Conservation (phyloP, 2,888 invertebrate genomes). For the Acanthosepion esculentum region DNA sequence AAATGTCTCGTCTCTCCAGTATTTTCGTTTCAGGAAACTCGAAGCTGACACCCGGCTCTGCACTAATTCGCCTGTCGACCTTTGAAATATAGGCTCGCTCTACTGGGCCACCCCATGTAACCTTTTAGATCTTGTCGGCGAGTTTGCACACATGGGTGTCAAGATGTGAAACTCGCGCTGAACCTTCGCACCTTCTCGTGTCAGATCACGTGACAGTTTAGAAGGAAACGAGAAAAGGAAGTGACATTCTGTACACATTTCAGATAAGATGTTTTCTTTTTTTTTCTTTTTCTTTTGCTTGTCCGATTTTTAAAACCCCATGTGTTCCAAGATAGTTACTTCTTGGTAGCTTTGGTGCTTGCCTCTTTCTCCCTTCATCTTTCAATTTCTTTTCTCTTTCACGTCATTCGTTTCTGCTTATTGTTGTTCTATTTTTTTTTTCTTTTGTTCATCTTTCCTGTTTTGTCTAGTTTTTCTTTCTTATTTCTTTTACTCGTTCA, state of each 20-base stretch:
- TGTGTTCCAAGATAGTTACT: too few species aligned
- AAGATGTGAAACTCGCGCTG: background rate
- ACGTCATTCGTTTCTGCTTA: too few species aligned
- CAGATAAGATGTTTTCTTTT: background rate
- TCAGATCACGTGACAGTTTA: conserved; percentile 4
- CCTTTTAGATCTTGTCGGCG: conserved; percentile 4
- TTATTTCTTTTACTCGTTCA: background rate
- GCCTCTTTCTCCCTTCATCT: too few species aligned
- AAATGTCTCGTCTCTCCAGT: background rate
- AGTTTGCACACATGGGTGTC: conserved; percentile 3
- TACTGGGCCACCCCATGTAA: background rate
- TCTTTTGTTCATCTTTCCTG: background rate
- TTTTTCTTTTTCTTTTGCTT: too few species aligned
- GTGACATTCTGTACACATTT: background rate
- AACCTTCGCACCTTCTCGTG: conserved; percentile 8
- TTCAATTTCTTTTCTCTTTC: too few species aligned
- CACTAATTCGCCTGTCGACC: background rate
- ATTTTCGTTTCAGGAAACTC: background rate
- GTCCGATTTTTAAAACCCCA: too few species aligned
- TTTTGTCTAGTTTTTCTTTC: background rate
- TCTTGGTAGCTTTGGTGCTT: too few species aligned
- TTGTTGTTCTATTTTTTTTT: too few species aligned
- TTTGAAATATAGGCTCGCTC: background rate
- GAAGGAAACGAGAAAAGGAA: background rate
- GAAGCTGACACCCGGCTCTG: background rate